Evolutionary conservation across 2,797 vertebrate species (phyloP), one percentile per base, ranked within the genome.

Genomic region (Cottoperca gobio): DNA sequence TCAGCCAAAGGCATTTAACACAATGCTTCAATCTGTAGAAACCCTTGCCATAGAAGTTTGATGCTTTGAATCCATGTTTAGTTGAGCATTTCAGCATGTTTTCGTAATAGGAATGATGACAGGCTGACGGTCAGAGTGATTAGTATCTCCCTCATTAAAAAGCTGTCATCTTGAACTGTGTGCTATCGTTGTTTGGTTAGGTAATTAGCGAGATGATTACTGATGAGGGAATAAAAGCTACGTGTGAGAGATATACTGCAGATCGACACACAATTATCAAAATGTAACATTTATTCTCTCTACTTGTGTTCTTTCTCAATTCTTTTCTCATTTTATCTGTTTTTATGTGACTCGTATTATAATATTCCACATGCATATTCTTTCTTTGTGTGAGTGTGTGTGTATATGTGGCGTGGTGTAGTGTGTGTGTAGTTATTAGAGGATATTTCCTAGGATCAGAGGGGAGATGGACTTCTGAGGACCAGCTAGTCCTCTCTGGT

Each of bases 171-270:
- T 86, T 88, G 77, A 89, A 90, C 87, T 76, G 62, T 61, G 68
- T 64, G 73, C 48, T 78, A 26, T 75, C 53, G n/a, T 81, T 84
- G 84, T 84, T 90, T 85, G 78, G 65, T 72, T 86, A 21, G 78
- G 69, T 89, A 88, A 91, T 91, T 89, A 85, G 76, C 17, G 33
- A 70, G 76, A 81, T 85, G 72, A 88, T 88, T 78, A 84, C 87
- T 69, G 72, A 89, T 81, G 83, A 81, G 77, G 61, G 73, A 76
- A 79, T 75, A 63, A 78, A 80, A 76, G 49, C 60, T 57, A 3
- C 35, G 19, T 70, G 59, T 19, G 24, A 33, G 13, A 55, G 14
- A 24, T 50, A 7, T 26, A 1, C 9, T 39, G 61, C 45, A 49
- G 46, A 73, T 5, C 50, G 24, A 67, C 52, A 69, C 5, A 68